These are phyloP conservation scores for Danio rerio DNA, from an alignment of 2,113 vertebrate genomes.

Conservation along the genomic window DNA sequence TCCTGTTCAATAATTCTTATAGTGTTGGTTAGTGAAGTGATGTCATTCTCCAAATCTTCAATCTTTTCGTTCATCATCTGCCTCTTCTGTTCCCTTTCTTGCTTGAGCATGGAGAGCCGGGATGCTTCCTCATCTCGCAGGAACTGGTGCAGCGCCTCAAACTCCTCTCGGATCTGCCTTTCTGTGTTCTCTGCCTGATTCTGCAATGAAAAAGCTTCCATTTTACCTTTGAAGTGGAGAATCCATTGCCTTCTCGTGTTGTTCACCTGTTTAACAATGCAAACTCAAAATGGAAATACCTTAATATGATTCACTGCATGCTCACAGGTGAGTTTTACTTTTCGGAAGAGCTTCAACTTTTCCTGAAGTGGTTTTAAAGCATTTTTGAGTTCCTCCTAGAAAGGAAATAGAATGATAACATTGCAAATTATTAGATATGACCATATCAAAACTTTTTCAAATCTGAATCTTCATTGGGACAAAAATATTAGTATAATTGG, in stretches of 20 bases:
- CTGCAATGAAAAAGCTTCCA: conserved; percentile 59
- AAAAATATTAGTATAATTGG: neutral
- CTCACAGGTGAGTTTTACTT: conserved; percentile 68
- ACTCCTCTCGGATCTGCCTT: conserved; percentile 75
- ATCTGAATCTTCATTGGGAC: neutral
- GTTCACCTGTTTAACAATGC: neutral
- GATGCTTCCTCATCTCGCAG: conserved; percentile 75
- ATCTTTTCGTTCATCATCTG: conserved; percentile 67
- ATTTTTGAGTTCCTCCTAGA: conserved; percentile 76
- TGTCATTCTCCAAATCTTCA: conserved; percentile 68
- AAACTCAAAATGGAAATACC: conserved; percentile 64
- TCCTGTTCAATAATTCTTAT: conserved; percentile 73
- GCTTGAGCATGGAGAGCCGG: conserved; percentile 67
- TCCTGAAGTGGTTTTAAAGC: conserved; percentile 75
- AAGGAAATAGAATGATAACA: conserved; percentile 38
- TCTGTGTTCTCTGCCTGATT: conserved; percentile 74
- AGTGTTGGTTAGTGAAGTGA: conserved; percentile 71
- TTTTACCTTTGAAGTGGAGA: neutral
- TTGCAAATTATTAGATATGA: neutral
- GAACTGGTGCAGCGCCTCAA: conserved; percentile 73
- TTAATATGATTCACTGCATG: conserved; percentile 74
- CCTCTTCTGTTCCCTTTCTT: conserved; percentile 71
- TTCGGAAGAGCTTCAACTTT: conserved; percentile 73
- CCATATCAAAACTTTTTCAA: neutral
- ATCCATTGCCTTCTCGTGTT: neutral